Evolutionary conservation across 2,888 invertebrate genomes (phyloP).

Genomic region (Papilio protenor): DNA sequence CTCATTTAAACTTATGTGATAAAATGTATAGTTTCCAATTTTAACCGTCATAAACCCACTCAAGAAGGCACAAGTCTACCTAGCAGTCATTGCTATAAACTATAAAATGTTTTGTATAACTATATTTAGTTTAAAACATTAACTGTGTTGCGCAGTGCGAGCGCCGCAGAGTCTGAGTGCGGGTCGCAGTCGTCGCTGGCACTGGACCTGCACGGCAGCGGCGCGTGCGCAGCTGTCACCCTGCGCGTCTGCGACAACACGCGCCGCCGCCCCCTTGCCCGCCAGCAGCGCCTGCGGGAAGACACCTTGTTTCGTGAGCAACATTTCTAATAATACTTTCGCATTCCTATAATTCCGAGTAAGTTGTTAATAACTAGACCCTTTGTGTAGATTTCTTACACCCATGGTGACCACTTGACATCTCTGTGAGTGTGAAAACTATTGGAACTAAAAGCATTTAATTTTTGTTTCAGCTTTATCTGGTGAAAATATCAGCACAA

Average conservation of each 20-base stretch:
- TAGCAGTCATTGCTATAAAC: background rate
- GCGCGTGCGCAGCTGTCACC: conserved; percentile 80
- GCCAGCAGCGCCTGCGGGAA: conserved; percentile 89
- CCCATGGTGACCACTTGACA: background rate
- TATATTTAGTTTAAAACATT: background rate
- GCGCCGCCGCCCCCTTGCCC: conserved; percentile 88
- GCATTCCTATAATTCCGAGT: background rate
- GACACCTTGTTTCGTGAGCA: conserved; percentile 85
- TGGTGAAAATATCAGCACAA: conserved; percentile 65
- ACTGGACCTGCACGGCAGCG: conserved; percentile 88
- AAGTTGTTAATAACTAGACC: background rate
- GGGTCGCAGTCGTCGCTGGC: conserved; percentile 90
- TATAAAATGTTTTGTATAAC: background rate
- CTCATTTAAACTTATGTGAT: too few species aligned
- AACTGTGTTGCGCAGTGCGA: conserved; percentile 60
- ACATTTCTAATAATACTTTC: background rate
- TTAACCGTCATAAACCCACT: too few species aligned
- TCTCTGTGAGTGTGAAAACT: background rate
- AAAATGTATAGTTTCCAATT: too few species aligned
- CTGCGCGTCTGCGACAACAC: conserved; percentile 87
- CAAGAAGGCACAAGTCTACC: too few species aligned
- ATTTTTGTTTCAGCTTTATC: conserved; percentile 60
- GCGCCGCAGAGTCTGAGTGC: conserved; percentile 78
- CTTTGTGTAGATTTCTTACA: background rate
- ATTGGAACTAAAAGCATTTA: background rate